Evolutionary conservation across 1,140 invertebrate species (phyloP).

Genomic region (Asobara japonica): DNA sequence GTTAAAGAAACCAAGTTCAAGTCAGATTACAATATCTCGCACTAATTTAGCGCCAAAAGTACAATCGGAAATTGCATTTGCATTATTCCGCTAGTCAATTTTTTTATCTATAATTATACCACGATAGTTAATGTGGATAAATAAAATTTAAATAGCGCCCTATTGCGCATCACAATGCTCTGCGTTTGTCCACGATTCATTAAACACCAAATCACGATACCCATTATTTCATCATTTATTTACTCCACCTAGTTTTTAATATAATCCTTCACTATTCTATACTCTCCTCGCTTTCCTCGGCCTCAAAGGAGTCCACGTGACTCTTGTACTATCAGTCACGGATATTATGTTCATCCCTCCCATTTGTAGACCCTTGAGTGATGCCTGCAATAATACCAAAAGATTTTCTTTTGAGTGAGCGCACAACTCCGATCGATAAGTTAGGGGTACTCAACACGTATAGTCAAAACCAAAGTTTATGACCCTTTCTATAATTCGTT

Average conservation of each 20-base stretch:
- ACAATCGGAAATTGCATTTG: not conserved
- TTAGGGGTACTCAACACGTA: not conserved
- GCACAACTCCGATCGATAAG: too few species aligned
- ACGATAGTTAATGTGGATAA: too few species aligned
- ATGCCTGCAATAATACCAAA: constrained; percentile 71
- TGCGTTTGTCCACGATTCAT: not conserved
- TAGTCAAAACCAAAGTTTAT: too few species aligned
- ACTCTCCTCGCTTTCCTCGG: constrained; percentile 80
- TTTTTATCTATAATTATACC: too few species aligned
- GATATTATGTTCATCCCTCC: constrained; percentile 89
- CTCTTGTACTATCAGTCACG: constrained; percentile 86
- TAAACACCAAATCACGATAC: not conserved
- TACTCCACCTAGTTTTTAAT: not conserved
- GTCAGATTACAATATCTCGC: too few species aligned
- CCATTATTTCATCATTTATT: not conserved
- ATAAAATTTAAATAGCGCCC: not conserved
- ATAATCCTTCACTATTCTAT: constrained; percentile 61
- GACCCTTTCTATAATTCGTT: too few species aligned
- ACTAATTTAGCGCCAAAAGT: not conserved
- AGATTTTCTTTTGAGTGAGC: not conserved
- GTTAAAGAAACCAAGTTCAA: constrained; percentile 26
- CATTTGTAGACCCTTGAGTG: constrained; percentile 93
- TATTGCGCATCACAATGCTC: not conserved
- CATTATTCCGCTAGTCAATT: not conserved
- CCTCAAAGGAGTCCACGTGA: constrained; percentile 81